Evolutionary conservation across 2,113 vertebrate genomes (phyloP), one percentile per base, ranked within the genome.

Genomic region (Eretmochelys imbricata): DNA sequence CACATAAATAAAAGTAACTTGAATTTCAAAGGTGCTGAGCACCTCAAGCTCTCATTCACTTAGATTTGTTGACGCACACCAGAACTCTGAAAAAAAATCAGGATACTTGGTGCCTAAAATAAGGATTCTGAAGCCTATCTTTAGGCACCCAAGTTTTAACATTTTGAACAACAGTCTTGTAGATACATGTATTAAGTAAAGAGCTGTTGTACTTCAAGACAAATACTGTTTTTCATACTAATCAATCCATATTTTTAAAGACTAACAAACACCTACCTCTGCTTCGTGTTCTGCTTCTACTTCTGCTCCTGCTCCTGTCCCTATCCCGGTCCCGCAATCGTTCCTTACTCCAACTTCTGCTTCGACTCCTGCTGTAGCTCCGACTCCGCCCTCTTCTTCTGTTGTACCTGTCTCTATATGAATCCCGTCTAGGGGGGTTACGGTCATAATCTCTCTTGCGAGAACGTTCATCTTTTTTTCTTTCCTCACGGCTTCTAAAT

Each of bases 401-500:
- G 94, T 99, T 99, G 50, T 99, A 99, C 1, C 99, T 98, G 16
- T 99, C 99, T 27, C 99, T 98, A 81, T 99, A 99, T 0, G 99
- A 99, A 97, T 99, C 99, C 94, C 99, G 98, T 89, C 99, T 98
- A 76, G 99, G 99, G 27, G 98, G 99, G 89, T 98, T 99, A 88
- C 99, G 98, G 75, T 99, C 99, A 91, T 99, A 99, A 72, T 99
- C 99, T 91, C 99, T 98, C 97, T 99, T 99, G 12, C 99, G 98
- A 95, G 99, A 98, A 75, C 99, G 99, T 88, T 99, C 99, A 16
- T 99, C 99, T 96, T 99, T 99, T 90, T 99, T 99, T 90, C 99
- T 99, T 87, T 99, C 99, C 96, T 99, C 99, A 5, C 98, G 98
- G 97, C 99, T 99, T 98, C 99, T 99, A 94, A 96, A 97, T 12